Evolutionary conservation across 2,113 vertebrate genomes (phyloP).

Genomic region (Notiomystis cincta): DNA sequence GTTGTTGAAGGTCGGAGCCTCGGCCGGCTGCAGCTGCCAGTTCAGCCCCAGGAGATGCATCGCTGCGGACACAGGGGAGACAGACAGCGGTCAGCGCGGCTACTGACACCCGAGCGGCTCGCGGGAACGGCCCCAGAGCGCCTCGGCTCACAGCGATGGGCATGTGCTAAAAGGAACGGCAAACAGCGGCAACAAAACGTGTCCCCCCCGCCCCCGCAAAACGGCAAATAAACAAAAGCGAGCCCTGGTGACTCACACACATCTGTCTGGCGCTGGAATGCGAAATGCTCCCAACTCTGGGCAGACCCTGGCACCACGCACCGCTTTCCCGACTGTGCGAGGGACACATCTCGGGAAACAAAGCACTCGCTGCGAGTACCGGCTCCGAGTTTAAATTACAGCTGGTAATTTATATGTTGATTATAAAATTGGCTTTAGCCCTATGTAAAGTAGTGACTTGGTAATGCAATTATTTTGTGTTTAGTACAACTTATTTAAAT

Average conservation of each 20-base stretch:
- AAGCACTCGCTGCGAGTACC: background rate
- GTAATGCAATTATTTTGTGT: background rate
- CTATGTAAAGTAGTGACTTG: background rate
- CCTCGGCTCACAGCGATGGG: background rate
- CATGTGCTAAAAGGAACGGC: background rate
- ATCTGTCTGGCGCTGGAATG: background rate
- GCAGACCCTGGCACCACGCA: fast-evolving
- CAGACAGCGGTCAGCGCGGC: background rate
- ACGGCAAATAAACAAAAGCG: background rate
- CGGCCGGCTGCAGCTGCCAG: constrained; percentile 95
- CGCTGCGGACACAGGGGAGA: constrained; percentile 78
- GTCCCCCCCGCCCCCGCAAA: fast-evolving
- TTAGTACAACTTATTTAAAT: background rate
- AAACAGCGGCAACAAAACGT: too few relatives aligned
- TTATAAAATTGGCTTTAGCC: background rate
- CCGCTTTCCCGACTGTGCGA: fast-evolving
- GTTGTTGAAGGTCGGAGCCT: constrained; percentile 92
- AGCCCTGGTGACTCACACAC: fast-evolving
- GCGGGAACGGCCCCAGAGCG: background rate
- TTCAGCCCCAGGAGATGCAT: constrained; percentile 98
- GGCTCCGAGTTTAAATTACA: background rate
- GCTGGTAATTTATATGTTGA: background rate
- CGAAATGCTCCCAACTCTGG: too few relatives aligned
- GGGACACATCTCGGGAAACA: background rate
- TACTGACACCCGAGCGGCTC: background rate